Percentiles rank a stretch among this genome's conserved stretches.
Evolutionary conservation across 2,797 vertebrate genomes (phyloP).

Genomic region (Prunella strophiata): DNA sequence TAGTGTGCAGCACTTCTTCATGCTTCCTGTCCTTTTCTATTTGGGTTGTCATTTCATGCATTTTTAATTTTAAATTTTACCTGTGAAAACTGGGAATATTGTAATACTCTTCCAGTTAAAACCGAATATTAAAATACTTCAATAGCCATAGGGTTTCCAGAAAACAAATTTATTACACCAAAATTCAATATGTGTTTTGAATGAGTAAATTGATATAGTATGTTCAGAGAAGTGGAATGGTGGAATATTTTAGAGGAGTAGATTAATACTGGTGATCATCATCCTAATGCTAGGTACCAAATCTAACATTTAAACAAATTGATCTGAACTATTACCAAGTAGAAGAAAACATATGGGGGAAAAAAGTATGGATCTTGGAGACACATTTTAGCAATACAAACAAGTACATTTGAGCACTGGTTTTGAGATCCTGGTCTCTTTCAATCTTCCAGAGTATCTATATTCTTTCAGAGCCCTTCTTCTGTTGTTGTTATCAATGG

Average conservation of each 20-base stretch:
- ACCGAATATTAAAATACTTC: not conserved
- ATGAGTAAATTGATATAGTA: not conserved
- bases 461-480: not conserved
- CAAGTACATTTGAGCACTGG: not conserved
- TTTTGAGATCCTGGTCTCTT: not conserved
- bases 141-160: not conserved
- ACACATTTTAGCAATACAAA: not conserved
- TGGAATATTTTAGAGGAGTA: not conserved
- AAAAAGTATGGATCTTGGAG: not conserved
- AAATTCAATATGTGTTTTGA: not conserved
- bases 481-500: not conserved
- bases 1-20: not conserved
- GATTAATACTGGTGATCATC: not conserved
- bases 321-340: not conserved
- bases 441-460: not conserved
- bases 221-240: not conserved
- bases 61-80: not conserved
- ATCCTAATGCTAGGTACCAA: not conserved
- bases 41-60: not conserved
- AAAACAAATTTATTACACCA: not conserved
- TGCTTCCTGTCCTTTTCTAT: not conserved
- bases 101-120: not conserved
- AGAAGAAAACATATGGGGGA: not conserved
- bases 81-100: not conserved
- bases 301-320: not conserved